phyloP scores from a whole-genome alignment of 2,888 invertebrate genomes.

The Euclidia mi region DNA sequence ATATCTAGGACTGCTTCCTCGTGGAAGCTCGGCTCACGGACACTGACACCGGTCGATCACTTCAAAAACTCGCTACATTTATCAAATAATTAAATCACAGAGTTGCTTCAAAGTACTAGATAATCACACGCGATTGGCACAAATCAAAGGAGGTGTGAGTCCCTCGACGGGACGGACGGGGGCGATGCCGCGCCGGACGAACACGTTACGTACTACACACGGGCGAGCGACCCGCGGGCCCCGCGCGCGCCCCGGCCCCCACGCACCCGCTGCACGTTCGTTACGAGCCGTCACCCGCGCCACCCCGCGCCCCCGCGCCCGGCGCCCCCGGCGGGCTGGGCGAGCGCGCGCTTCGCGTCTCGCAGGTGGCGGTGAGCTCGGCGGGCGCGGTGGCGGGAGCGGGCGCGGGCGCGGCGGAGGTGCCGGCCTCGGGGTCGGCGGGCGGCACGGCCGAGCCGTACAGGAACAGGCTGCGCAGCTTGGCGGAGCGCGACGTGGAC shows the following conservation, averaged over 20 bases:
- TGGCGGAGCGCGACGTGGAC: slow-evolving; percentile 71
- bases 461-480: slow-evolving; percentile 79
- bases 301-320: slow-evolving; percentile 17
- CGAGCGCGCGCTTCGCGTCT: slow-evolving; percentile 6
- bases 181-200: slow-evolving; percentile 35
- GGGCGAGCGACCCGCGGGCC: not conserved
- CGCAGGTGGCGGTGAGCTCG: slow-evolving; percentile 19
- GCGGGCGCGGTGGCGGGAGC: slow-evolving; percentile 27
- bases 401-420: slow-evolving; percentile 30
- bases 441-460: slow-evolving; percentile 79
- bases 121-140: slow-evolving; percentile 64
- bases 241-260: not conserved
- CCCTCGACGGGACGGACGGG: slow-evolving; percentile 43
- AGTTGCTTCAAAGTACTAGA: slow-evolving; percentile 58
- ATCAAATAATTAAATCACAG: slow-evolving; percentile 65
- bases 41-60: slow-evolving; percentile 46
- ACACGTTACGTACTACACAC: slow-evolving; percentile 1
- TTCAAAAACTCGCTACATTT: slow-evolving; percentile 48
- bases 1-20: slow-evolving; percentile 59
- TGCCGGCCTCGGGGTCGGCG: slow-evolving; percentile 74
- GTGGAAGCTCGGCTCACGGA: slow-evolving; percentile 45
- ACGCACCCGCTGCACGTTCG: slow-evolving; percentile 29
- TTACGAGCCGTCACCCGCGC: slow-evolving; percentile 46
- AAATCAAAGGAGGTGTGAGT: slow-evolving; percentile 47
- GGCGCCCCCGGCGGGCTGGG: slow-evolving; percentile 4